phyloP scores from a whole-genome alignment of 2,113 vertebrate genomes.

The Spilogale gracilis region DNA sequence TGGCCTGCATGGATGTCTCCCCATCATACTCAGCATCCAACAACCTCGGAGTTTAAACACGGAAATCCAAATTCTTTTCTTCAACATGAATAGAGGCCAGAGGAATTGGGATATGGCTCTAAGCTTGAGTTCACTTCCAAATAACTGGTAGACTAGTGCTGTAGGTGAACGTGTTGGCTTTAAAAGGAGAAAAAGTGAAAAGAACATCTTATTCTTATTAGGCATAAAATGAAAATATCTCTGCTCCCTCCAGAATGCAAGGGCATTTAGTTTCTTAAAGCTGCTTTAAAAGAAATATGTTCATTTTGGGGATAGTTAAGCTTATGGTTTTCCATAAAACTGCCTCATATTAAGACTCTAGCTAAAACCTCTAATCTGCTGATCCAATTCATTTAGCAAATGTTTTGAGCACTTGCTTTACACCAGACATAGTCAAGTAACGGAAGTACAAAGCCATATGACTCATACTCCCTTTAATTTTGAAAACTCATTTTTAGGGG shows the following conservation, averaged over 20 bases:
- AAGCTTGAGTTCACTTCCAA: slow-evolving; percentile 14
- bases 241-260: slow-evolving; percentile 37
- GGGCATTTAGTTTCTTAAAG: slow-evolving; percentile 34
- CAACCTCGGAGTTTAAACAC: not conserved
- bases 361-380: slow-evolving; percentile 52
- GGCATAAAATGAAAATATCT: slow-evolving; percentile 53
- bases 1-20: not conserved
- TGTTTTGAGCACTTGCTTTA: not conserved
- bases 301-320: slow-evolving; percentile 48
- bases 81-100: not conserved
- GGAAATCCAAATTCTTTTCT: not conserved
- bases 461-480: not conserved
- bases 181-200: slow-evolving; percentile 23
- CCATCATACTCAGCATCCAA: not conserved
- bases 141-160: not conserved
- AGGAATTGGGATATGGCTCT: not conserved
- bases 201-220: slow-evolving; percentile 51
- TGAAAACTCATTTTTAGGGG: not conserved
- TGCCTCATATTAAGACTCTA: slow-evolving; percentile 38
- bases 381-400: slow-evolving; percentile 57
- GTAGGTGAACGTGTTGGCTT: not conserved
- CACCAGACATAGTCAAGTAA: not conserved
- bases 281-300: slow-evolving; percentile 63
- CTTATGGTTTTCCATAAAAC: slow-evolving; percentile 58
- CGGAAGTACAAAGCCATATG: not conserved